Evolutionary conservation across 2,797 vertebrate genomes (phyloP), one percentile per base, ranked within the genome.

Genomic region (Varecia variegata): DNA sequence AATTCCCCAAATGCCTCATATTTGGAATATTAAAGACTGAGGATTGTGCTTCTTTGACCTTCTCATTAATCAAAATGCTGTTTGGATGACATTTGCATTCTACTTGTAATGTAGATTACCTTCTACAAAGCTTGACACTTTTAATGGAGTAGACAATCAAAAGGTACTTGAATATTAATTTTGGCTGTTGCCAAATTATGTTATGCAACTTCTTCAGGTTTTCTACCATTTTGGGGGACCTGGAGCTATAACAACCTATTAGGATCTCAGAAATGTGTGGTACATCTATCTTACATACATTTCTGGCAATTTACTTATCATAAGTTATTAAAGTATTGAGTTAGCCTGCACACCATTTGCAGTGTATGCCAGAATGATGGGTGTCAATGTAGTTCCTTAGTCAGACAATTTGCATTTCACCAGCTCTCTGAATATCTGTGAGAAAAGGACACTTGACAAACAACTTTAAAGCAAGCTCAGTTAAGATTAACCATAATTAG

Each of bases 61-160:
- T 98, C 97, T 98, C 91, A 97, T 89, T 98, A 97, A 98, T 98
- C 97, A 96, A 43, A 54, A 93, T 87, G 96, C 95, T 91, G 91
- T 89, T 95, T 74, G 77, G 88, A 50, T 98, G 97, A 93, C 90
- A 97, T 98, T 98, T 98, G 67, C 45, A 94, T 81, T 98, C 65
- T 38, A 89, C 18, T n/a, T 35, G 15, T 67, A n/a, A 35, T 35
- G n/a, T 94, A 96, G 60, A 95, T 84, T 97, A 87, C 77, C 95
- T 88, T 76, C 83, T 97, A 70, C 3, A 10, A 95, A 97, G 96
- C 40, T 90, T 90, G 96, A 94, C 23, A 89, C 40, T 94, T 88
- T 74, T 85, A 70, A 96, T 79, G 38, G 15, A 52, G 20, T 52
- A 96, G 80, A 93, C 85, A 97, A 97, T 96, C 76, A 97, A 97